Conservation (phyloP, 2,797 vertebrate genomes). For the Scarus forsteni region DNA sequence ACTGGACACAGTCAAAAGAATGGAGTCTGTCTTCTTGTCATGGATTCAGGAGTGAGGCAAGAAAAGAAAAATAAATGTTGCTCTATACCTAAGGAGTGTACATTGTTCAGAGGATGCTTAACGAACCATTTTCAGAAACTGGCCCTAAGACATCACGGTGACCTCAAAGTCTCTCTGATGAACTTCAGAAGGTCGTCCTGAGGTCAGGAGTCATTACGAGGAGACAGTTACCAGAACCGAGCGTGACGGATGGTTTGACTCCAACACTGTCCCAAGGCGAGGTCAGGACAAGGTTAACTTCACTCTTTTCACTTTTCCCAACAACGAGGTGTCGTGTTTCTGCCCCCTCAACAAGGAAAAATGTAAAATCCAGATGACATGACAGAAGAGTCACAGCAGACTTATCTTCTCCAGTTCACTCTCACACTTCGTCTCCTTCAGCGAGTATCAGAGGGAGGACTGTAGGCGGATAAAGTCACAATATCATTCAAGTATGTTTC, state of each 20-base stretch:
- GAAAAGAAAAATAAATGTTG: too few relatives aligned
- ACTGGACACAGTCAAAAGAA: too few relatives aligned
- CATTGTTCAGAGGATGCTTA: too few relatives aligned
- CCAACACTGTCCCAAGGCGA: constrained; percentile 27
- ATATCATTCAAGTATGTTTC: constrained; percentile 63
- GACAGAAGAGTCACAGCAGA: not conserved
- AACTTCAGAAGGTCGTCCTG: constrained; percentile 30
- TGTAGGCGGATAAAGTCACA: constrained; percentile 60
- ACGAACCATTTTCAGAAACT: too few relatives aligned
- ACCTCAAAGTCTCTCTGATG: constrained; percentile 13
- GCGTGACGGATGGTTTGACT: constrained; percentile 51
- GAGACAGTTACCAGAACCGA: constrained; percentile 42
- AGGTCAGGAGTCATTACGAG: constrained; percentile 36
- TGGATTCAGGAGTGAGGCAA: too few relatives aligned
- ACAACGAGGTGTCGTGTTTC: constrained; percentile 7
- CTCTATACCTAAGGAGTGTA: too few relatives aligned
- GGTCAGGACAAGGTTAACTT: constrained; percentile 43
- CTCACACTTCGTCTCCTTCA: not conserved
- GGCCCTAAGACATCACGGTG: constrained; percentile 29
- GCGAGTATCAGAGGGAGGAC: constrained; percentile 18
- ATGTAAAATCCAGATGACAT: not conserved
- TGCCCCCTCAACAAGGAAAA: constrained; percentile 7
- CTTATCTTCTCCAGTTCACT: not conserved
- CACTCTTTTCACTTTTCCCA: not conserved
- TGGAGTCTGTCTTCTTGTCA: too few relatives aligned